Base-by-base conservation (phyloP, 2,797 vertebrate species). In the Channallabes apus region DNA sequence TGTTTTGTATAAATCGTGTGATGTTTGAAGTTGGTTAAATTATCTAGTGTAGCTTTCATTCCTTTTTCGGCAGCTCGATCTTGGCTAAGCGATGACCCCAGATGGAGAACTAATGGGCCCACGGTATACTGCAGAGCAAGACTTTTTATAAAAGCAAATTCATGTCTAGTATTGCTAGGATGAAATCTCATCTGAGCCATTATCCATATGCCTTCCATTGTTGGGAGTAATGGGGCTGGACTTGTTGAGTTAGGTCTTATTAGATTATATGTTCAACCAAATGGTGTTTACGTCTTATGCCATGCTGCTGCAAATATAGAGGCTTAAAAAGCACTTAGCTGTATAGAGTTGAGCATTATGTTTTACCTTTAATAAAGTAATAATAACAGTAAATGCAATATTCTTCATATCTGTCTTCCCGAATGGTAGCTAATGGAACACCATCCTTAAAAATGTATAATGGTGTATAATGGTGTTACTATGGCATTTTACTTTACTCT, bases 141-240 rank as follows among this genome's bases (percentile, higher is more conserved):
- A 71, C 14, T 29, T 68, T 64, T 38, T 77, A 35, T 56, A 32
- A 62, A 81, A 32, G 27, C 15, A 67, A 58, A 69, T 68, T n/a
- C 9, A 24, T 64, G 68, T 72, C 58, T 51, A 24, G 32, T 71
- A 32, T 35, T 12, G 18, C 29, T 76, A 5, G 61, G 24, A 58
- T 67, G 46, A 65, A 85, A 85, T 80, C 38, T 65, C 38, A 29
- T 80, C 41, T 46, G 46, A 65, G 17, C 62, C 22, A 75, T 81
- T 85, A 54, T 20, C 46, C 46, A 77, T 8, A 46, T 67, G 14
- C 62, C 4, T 41, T 80, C 61, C 59, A 62, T 46, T 73, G 56
- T 32, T 59, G 22, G 38, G 75, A 35, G 77, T 80, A 73, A 80
- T 54, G 20, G 38, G 68, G 12, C 68, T 65, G 41, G 59, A 46